Conservation (phyloP, 2,113 vertebrate species). For the Passerina amoena region DNA sequence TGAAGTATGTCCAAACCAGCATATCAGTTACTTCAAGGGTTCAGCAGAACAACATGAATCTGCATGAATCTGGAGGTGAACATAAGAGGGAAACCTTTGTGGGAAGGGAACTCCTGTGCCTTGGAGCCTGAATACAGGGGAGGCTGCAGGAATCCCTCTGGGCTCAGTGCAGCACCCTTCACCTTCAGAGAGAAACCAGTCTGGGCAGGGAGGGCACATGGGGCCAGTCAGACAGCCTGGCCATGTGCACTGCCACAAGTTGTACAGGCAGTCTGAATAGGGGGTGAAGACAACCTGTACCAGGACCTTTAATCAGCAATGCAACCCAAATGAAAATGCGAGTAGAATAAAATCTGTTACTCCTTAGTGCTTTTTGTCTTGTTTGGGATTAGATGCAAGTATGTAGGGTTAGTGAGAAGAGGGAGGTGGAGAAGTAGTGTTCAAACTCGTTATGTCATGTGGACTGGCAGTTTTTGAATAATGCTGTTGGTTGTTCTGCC, state of each 20-base stretch:
- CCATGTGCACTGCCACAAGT: background rate
- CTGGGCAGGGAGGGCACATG: background rate
- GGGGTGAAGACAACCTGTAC: background rate
- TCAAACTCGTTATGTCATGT: background rate
- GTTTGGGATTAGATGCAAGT: background rate
- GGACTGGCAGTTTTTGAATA: background rate
- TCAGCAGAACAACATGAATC: background rate
- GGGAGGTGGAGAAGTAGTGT: background rate
- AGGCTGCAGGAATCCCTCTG: background rate
- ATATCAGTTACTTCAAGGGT: background rate
- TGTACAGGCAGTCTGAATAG: background rate
- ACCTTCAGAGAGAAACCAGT: background rate
- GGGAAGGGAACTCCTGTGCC: background rate
- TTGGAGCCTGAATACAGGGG: background rate
- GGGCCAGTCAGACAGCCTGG: background rate
- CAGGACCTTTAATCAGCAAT: rapidly evolving
- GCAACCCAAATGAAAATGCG: background rate
- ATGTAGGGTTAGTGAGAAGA: background rate
- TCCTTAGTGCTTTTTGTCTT: background rate
- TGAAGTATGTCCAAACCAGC: background rate
- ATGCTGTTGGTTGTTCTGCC: background rate
- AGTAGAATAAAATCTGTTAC: background rate
- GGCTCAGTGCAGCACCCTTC: background rate
- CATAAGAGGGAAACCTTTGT: background rate
- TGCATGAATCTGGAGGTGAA: too few species aligned